Evolutionary conservation across 2,113 vertebrate species (phyloP), one percentile per base, ranked within the genome.

Genomic region (Macquaria ambigua): DNA sequence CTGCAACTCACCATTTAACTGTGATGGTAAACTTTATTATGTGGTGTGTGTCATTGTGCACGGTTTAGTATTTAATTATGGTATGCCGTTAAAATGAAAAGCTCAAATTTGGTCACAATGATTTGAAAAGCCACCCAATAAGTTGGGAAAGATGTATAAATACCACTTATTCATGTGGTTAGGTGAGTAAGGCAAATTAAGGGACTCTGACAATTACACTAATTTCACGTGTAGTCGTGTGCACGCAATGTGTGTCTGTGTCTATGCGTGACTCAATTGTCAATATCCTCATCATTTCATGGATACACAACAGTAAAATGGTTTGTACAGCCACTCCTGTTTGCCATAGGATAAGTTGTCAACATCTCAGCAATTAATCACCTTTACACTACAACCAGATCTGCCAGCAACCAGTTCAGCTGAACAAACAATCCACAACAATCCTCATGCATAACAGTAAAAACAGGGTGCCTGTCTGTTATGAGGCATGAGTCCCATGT

Each of bases 391-490:
- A 70, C 31, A 72, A 37, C 28, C 64, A 76, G 76, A 68, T 71
- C 70, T 75, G 37, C 37, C 59, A 55, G 73, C 62, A 76, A 34
- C 20, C 58, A 0, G 41, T 16, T 56, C 77, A 87, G 87, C 87
- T 89, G 87, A 85, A 79, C 71, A 89, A 90, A 93, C 87, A 90
- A 1, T 62, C 58, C 50, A 64, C 63, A 70, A 16, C 41, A 69
- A 67, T 61, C 23, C 28, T 73, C 20, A 1, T 46, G 52, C 23
- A 74, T 10, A 21, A 41, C 0, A 3, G 37, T 5, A 77, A 58
- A 8, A 64, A 5, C 67, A 83, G 4, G 25, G 46, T 39, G 58
- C 8, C 48, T 16, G 21, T 85, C 10, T 73, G 72, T 77, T 14
- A 5, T 55, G 25, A 74, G 0, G 23, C 53, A 66, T 39, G 34